Conservation (phyloP, 1,140 invertebrate genomes). For the Amphibalanus amphitrite region DNA sequence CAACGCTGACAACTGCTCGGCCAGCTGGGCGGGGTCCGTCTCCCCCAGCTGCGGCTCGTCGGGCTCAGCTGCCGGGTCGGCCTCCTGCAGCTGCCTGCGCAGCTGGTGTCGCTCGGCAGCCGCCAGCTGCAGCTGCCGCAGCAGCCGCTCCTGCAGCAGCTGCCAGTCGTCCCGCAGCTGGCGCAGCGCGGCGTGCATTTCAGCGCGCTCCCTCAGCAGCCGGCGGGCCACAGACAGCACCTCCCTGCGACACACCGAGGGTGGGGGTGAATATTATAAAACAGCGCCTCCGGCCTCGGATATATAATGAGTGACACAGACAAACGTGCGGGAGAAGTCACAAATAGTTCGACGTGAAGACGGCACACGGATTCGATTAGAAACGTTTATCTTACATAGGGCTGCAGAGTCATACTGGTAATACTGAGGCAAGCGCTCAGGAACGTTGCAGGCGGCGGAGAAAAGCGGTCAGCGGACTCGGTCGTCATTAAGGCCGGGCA, state of each 20-base stretch:
- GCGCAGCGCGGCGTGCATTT: slow-evolving; percentile 20
- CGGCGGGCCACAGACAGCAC: slow-evolving; percentile 20
- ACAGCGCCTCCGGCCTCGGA: too few species aligned
- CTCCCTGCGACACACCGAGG: slow-evolving; percentile 20
- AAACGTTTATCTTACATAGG: too few species aligned
- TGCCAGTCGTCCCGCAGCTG: slow-evolving; percentile 19
- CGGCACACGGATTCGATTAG: too few species aligned
- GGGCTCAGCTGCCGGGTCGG: neutral
- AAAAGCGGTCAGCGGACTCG: too few species aligned
- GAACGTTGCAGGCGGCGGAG: too few species aligned
- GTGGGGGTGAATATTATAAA: too few species aligned
- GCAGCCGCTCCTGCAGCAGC: slow-evolving; percentile 19
- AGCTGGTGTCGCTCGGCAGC: slow-evolving; percentile 17
- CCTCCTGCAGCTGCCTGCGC: slow-evolving; percentile 8
- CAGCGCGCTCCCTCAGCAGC: slow-evolving; percentile 23
- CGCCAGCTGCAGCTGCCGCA: slow-evolving; percentile 18
- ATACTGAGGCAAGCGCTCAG: too few species aligned
- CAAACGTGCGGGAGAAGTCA: too few species aligned
- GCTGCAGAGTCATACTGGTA: too few species aligned
- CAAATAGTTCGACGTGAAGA: too few species aligned
- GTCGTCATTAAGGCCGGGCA: too few species aligned
- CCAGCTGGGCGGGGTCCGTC: neutral
- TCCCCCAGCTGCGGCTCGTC: neutral
- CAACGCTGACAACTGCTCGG: slow-evolving; percentile 13
- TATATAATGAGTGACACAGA: too few species aligned